Conservation (phyloP, 2,113 vertebrate species). For the Burhinus oedicnemus region DNA sequence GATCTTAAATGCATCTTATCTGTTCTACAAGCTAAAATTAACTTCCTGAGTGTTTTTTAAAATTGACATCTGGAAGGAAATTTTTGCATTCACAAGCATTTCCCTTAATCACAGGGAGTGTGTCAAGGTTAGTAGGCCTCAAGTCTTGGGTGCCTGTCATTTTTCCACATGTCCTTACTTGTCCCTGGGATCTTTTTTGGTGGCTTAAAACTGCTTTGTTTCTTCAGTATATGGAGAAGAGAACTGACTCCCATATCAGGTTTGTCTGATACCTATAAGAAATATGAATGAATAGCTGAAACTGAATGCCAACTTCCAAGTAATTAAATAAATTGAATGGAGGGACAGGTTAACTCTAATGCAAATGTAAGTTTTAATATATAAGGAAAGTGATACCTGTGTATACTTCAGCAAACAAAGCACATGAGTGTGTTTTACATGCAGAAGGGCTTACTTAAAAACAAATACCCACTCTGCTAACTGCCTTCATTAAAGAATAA, state of each 20-base stretch:
- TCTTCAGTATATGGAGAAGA: background rate
- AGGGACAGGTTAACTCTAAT: background rate
- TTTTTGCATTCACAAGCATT: background rate
- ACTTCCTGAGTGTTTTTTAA: background rate
- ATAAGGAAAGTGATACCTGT: background rate
- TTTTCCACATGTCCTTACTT: background rate
- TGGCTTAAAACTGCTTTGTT: background rate
- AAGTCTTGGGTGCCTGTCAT: background rate
- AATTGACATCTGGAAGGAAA: slow-evolving; percentile 5
- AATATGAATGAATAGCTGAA: background rate
- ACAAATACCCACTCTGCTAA: background rate
- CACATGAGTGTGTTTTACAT: background rate
- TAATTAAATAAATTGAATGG: background rate
- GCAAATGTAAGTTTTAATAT: background rate
- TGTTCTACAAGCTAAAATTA: background rate
- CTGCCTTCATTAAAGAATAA: background rate
- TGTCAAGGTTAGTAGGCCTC: slow-evolving; percentile 8
- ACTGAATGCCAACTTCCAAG: background rate
- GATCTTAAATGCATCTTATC: background rate
- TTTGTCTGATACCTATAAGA: background rate
- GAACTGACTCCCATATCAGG: background rate
- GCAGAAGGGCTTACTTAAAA: background rate
- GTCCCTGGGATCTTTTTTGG: background rate
- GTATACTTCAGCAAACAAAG: background rate
- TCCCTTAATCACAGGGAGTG: background rate